Base-by-base conservation (phyloP, 2,113 vertebrate species). In the Neoarius graeffei region DNA sequence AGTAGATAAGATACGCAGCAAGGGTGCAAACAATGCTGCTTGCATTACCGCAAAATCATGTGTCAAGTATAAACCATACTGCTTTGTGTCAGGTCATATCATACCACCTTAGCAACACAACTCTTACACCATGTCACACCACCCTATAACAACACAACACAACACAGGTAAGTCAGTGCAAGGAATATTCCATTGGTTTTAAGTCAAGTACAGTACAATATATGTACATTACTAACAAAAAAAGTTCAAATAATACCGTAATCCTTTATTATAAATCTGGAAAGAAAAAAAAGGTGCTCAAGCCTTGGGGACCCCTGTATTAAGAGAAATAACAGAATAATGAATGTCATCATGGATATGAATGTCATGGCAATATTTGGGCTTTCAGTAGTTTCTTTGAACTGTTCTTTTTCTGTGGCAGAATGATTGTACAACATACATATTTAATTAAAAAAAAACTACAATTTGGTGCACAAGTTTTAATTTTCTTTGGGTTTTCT, bases 81-180 rank as follows among this genome's bases (percentile, higher is more conserved):
- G 25, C 64, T 66, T 66, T 25, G 64, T 4, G 0, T 71, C 14
- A 71, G 14, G 14, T 14, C 14, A 7, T 71, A 6, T 15, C 67
- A 76, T 42, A 50, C 20, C 42, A 90, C 90, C 90, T 10, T 74
- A 23, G 23, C 42, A 23, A 48, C 69, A 73, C 69, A 7, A 42
- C 17, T n/a, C n/a, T n/a, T n/a, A n/a, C n/a, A n/a, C n/a, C n/a
- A n/a, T n/a, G n/a, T n/a, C n/a, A n/a, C n/a, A n/a, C n/a, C n/a
- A n/a, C n/a, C n/a, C n/a, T n/a, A n/a, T n/a, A n/a, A n/a, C n/a
- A 7, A 42, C 17, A 73, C 42, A 7, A 7, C 20, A 64, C 8
- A 14, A 64, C 20, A 25, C 7, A 25, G 62, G 23, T 8, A 64
- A 64, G 62, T 25, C 9, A 10, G 20, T 64, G 62, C 23, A 25